These are phyloP conservation scores for Argyresthia albistria DNA, from an alignment of 2,888 invertebrate species.

Conservation along the genomic window DNA sequence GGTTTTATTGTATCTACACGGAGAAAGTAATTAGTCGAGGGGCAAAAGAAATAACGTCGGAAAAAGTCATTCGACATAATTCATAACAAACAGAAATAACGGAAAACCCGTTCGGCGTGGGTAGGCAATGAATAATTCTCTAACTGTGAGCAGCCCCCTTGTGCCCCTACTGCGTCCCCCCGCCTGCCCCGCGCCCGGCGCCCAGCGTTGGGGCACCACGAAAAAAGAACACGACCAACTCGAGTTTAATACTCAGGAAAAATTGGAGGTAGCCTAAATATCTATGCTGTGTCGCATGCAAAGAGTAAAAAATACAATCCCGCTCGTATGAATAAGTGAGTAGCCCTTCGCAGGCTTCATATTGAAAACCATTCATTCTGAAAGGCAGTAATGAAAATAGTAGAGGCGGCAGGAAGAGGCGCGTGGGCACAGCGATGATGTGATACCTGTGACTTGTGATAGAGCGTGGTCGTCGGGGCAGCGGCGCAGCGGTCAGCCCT, in stretches of 20 bases:
- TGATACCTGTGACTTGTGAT: neutral
- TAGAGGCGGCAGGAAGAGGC: constrained; percentile 26
- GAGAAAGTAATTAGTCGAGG: constrained; percentile 65
- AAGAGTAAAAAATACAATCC: constrained; percentile 64
- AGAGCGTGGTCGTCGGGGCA: neutral
- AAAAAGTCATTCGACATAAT: constrained; percentile 69
- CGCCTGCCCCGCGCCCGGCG: constrained; percentile 21
- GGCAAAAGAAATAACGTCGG: constrained; percentile 59
- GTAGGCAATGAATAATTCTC: constrained; percentile 72
- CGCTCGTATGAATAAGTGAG: constrained; percentile 69
- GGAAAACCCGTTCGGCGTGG: constrained; percentile 66
- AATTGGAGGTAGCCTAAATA: constrained; percentile 68
- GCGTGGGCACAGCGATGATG: neutral
- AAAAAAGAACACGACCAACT: constrained; percentile 64
- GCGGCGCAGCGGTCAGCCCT: neutral
- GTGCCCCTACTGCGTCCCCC: no score
- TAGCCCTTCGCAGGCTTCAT: constrained; percentile 41
- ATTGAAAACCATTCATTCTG: constrained; percentile 29
- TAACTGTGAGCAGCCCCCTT: constrained; percentile 60
- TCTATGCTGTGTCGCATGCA: constrained; percentile 62
- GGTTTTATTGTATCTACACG: constrained; percentile 47
- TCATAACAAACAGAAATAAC: constrained; percentile 72
- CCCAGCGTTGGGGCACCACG: constrained; percentile 45
- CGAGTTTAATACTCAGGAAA: constrained; percentile 68
- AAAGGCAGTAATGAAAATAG: constrained; percentile 15